Conservation (phyloP, 1,140 invertebrate genomes). For the Thrips palmi region DNA sequence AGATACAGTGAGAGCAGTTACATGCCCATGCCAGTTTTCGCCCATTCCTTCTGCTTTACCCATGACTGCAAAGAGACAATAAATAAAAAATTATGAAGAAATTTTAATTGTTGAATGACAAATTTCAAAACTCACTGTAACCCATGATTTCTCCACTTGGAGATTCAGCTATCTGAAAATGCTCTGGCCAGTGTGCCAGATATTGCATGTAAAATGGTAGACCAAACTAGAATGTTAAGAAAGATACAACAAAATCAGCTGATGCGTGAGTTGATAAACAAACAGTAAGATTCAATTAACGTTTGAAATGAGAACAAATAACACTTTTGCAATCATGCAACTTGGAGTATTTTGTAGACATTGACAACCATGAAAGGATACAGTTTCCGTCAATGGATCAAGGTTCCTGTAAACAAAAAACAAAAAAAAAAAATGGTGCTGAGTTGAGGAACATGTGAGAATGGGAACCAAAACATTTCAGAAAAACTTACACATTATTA, state of each 20-base stretch:
- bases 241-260: not conserved
- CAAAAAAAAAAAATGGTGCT: conserved; percentile 8
- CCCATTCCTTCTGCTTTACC: conserved; percentile 91
- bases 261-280: not conserved
- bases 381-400: conserved; percentile 90
- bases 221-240: conserved; percentile 51
- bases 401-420: conserved; percentile 58
- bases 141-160: conserved; percentile 93
- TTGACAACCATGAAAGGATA: conserved; percentile 31
- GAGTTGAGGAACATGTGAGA: not conserved
- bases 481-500: conserved; percentile 78
- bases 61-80: conserved; percentile 60
- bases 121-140: conserved; percentile 62
- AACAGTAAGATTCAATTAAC: conserved; percentile 7
- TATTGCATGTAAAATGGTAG: conserved; percentile 96
- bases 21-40: conserved; percentile 97
- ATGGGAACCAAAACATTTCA: conserved; percentile 5
- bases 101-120: not conserved
- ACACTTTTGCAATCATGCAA: not conserved
- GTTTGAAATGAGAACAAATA: not conserved
- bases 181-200: conserved; percentile 96
- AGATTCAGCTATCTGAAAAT: conserved; percentile 91
- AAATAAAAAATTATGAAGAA: conserved; percentile 1
- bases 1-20: conserved; percentile 93
- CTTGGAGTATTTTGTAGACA: not conserved